phyloP scores from a whole-genome alignment of 1,140 invertebrate species.

The Xylocopa sonorina region DNA sequence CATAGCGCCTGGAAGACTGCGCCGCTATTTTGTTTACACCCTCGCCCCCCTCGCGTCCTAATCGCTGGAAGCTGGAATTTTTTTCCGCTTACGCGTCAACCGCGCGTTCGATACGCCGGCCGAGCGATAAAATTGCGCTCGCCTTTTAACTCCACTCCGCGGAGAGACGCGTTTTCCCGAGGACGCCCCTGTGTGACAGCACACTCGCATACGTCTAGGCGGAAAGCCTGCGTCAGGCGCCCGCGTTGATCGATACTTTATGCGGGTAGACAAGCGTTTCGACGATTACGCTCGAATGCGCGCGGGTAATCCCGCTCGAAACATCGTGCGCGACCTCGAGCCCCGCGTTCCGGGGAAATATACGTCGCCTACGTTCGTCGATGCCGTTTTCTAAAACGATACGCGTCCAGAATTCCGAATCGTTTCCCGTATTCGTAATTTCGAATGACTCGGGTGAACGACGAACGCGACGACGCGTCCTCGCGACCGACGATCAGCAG shows the following conservation, averaged over 20 bases:
- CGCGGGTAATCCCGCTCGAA: conserved; percentile 7
- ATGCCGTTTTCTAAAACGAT: too few species aligned
- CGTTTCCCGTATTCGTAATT: too few species aligned
- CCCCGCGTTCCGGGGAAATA: background rate
- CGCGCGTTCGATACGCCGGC: background rate
- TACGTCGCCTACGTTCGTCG: background rate
- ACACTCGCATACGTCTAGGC: background rate
- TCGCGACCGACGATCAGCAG: too few species aligned
- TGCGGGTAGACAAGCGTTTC: conserved; percentile 18
- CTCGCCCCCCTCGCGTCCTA: conserved; percentile 3
- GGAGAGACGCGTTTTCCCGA: background rate
- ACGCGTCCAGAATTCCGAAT: background rate
- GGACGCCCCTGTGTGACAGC: conserved; percentile 6
- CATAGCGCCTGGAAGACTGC: conserved; percentile 46
- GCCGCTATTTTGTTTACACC: conserved; percentile 45
- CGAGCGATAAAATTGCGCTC: conserved; percentile 27
- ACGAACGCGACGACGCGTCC: too few species aligned
- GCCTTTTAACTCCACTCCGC: conserved; percentile 6
- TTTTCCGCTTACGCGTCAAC: background rate
- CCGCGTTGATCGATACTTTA: conserved; percentile 39
- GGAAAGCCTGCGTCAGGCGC: conserved; percentile 22
- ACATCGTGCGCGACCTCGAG: background rate
- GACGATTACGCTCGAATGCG: conserved; percentile 6
- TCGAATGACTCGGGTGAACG: too few species aligned
- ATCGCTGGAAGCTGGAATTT: conserved; percentile 17